Evolutionary conservation across 2,113 vertebrate species (phyloP).

Genomic region (Pyrgilauda ruficollis): DNA sequence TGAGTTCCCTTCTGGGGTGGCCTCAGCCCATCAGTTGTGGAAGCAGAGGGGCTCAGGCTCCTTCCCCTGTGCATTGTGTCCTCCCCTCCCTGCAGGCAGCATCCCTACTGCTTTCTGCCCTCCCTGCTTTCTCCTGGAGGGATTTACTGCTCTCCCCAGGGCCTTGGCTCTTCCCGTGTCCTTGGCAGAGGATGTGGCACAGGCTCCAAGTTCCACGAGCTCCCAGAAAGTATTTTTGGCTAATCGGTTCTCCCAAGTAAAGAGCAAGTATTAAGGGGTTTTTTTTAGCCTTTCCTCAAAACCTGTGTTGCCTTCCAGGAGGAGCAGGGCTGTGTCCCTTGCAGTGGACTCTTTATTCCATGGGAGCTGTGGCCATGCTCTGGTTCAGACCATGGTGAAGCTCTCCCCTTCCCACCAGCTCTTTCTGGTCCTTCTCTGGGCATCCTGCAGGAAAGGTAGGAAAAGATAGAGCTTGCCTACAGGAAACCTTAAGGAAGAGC

Average conservation of each 20-base stretch:
- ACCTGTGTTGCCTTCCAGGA: not conserved
- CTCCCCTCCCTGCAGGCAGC: not conserved
- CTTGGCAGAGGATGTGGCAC: not conserved
- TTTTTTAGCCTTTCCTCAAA: not conserved
- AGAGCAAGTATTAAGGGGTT: not conserved
- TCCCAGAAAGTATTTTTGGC: not conserved
- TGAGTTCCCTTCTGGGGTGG: not conserved
- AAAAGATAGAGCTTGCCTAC: not conserved
- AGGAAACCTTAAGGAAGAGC: not conserved
- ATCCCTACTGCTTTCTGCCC: not conserved
- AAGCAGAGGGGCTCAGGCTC: not conserved
- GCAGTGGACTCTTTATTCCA: accelerated
- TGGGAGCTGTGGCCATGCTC: accelerated
- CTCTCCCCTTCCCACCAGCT: not conserved
- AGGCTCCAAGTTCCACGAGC: not conserved
- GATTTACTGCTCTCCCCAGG: accelerated
- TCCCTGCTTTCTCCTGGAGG: not conserved
- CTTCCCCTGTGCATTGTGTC: accelerated
- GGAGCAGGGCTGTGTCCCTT: not conserved
- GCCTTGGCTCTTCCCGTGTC: accelerated
- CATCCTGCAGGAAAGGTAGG: not conserved
- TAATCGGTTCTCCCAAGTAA: not conserved
- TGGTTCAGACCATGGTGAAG: accelerated
- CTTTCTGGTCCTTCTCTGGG: not conserved
- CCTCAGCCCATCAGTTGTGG: not conserved